A percentile compares a stretch with the other conserved stretches of the same genome.
These are phyloP conservation scores for Carterocephalus palaemon DNA, from an alignment of 2,888 invertebrate genomes.

Conservation along the genomic window DNA sequence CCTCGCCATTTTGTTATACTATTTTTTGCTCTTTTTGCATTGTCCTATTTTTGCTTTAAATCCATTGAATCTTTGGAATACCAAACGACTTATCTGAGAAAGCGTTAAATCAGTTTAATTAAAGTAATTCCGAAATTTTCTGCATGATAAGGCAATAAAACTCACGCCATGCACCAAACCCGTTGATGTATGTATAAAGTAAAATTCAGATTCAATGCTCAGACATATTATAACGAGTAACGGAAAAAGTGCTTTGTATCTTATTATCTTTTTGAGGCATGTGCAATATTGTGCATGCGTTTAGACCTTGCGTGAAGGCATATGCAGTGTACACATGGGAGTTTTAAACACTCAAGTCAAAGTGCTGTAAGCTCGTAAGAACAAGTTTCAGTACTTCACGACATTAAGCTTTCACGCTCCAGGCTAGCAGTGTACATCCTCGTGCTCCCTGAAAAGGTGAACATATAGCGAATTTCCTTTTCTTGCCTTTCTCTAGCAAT, in stretches of 20 bases:
- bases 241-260: too few species aligned
- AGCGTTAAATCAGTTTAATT: neutral
- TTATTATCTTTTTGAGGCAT: too few species aligned
- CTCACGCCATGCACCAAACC: constrained; percentile 1
- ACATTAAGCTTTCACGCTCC: constrained; percentile 57
- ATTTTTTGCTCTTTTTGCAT: neutral
- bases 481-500: constrained; percentile 1
- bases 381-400: constrained; percentile 55
- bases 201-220: too few species aligned
- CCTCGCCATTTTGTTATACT: constrained; percentile 6
- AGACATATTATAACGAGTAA: too few species aligned
- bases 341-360: constrained; percentile 30
- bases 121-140: neutral
- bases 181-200: too few species aligned
- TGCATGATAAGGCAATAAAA: constrained; percentile 1
- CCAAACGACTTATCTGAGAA: neutral
- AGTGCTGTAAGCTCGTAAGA: constrained; percentile 37
- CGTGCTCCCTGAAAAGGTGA: constrained; percentile 14
- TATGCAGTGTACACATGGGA: constrained; percentile 27
- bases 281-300: too few species aligned
- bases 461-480: constrained; percentile 13
- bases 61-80: too few species aligned
- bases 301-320: too few species aligned
- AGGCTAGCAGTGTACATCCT: constrained; percentile 34
- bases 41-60: too few species aligned